Base-by-base conservation (phyloP, 2,888 invertebrate genomes). In the Chironomus tentans region DNA sequence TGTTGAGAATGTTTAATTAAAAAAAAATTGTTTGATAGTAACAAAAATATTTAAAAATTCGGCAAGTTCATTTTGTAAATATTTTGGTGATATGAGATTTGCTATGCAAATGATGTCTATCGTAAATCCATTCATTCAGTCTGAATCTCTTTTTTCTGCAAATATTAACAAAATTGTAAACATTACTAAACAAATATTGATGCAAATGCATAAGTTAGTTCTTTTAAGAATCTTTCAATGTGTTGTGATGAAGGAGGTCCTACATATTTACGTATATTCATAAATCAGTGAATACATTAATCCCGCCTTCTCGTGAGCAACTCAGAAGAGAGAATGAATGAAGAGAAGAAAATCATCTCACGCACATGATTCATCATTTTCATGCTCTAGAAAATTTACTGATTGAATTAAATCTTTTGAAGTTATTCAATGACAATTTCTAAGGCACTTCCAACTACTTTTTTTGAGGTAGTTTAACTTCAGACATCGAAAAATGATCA, bases 11-110 rank as follows among this genome's bases (percentile, higher is more conserved):
- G 74, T 74, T 74, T 74, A 68, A 74, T 74, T 74, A 74, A 74
- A 74, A 18, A 2, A 50, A 62, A 13, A 4, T 18, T 73, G 72
- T 73, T 74, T 74, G 74, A 74, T 74, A 74, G 68, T 74, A 74
- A 74, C 68, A 74, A 74, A 68, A 74, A 74, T 74, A 74, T 74
- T 74, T 74, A 74, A 74, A 48, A 68, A 74, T 47, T 62, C 74
- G 24, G 61, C 21, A 62, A 46, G n/a, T 48, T 65, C 24, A 21
- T 68, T 74, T 46, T 74, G 74, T 74, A 74, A 74, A 74, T 74
- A 74, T 74, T 74, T 73, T 74, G 74, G 68, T 74, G 74, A 65
- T 68, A 74, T 62, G 62, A 65, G 38, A 65, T 21, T 24, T 24
- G 21, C 24, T 65, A 21, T 65, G 65, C 65, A 65, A n/a, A n/a